Evolutionary conservation across 2,113 vertebrate genomes (phyloP).

Genomic region (Austrofundulus limnaeus): DNA sequence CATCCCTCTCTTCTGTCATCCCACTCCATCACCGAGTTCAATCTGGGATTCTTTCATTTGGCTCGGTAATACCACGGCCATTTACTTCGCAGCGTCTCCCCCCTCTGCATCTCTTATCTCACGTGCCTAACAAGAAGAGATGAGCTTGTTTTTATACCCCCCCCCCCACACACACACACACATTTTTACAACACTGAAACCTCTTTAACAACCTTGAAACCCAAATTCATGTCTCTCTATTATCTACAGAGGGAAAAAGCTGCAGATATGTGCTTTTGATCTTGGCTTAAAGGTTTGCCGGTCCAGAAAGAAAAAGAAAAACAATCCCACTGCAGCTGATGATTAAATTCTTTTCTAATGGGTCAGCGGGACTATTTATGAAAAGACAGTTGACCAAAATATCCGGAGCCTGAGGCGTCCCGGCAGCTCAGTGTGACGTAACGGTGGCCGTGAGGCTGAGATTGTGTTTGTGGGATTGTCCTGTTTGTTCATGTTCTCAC

Average conservation of each 20-base stretch:
- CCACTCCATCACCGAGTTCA: constrained; percentile 38
- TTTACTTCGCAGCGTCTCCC: constrained; percentile 61
- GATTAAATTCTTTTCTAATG: constrained; percentile 49
- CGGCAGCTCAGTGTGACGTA: constrained; percentile 7
- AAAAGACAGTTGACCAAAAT: constrained; percentile 39
- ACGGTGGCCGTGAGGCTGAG: constrained; percentile 14
- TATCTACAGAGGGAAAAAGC: constrained; percentile 18
- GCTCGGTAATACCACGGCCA: constrained; percentile 45
- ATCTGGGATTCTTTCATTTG: constrained; percentile 62
- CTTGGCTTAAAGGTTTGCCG: constrained; percentile 53
- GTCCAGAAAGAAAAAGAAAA: constrained; percentile 25
- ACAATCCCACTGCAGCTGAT: constrained; percentile 46
- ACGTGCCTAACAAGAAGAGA: constrained; percentile 64
- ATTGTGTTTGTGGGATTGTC: constrained; percentile 31
- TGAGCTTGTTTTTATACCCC: constrained; percentile 72
- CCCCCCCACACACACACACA: constrained; percentile 23
- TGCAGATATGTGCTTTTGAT: constrained; percentile 25
- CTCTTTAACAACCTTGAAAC: constrained; percentile 19
- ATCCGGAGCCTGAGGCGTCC: constrained; percentile 22
- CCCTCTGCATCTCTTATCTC: constrained; percentile 63
- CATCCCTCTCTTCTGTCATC: constrained; percentile 54
- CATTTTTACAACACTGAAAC: constrained; percentile 3
- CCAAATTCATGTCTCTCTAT: neutral
- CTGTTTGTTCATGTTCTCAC: constrained; percentile 13
- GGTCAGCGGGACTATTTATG: constrained; percentile 44